Conservation (phyloP, 2,888 invertebrate genomes). For the Odontocerum albicorne region DNA sequence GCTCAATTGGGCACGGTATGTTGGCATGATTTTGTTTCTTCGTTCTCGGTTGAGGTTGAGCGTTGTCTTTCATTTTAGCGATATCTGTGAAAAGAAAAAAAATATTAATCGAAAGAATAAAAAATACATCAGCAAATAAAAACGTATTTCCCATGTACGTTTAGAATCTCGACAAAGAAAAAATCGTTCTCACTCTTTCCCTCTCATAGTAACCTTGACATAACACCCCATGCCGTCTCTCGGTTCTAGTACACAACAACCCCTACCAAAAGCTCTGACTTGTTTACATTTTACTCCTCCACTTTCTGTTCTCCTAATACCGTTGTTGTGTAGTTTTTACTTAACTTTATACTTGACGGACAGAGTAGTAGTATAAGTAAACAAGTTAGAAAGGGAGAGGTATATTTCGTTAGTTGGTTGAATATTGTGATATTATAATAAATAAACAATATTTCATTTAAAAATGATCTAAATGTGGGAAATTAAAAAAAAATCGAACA, state of each 20-base stretch:
- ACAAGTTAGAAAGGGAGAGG: too few relatives aligned
- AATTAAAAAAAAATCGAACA: too few relatives aligned
- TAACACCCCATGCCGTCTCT: conserved; percentile 9
- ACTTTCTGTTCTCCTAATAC: conserved; percentile 31
- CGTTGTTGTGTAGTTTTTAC: conserved; percentile 37
- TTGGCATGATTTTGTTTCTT: conserved; percentile 59
- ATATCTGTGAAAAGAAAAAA: conserved; percentile 15
- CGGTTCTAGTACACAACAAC: conserved; percentile 6
- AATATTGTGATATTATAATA: too few relatives aligned
- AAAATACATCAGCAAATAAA: background rate
- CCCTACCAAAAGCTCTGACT: conserved; percentile 8
- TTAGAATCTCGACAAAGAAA: too few relatives aligned
- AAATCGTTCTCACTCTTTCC: conserved; percentile 9
- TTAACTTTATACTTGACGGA: too few relatives aligned
- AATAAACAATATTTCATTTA: too few relatives aligned
- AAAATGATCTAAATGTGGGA: too few relatives aligned
- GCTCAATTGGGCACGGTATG: conserved; percentile 57
- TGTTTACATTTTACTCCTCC: conserved; percentile 35
- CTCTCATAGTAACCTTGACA: conserved; percentile 23
- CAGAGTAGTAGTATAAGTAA: too few relatives aligned
- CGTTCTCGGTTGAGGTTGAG: conserved; percentile 47
- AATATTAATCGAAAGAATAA: background rate
- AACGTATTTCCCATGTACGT: background rate
- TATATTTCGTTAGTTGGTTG: too few relatives aligned
- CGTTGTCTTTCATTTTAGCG: conserved; percentile 24